Conservation (phyloP, 2,888 invertebrate species). For the Drosophila neotestacea region DNA sequence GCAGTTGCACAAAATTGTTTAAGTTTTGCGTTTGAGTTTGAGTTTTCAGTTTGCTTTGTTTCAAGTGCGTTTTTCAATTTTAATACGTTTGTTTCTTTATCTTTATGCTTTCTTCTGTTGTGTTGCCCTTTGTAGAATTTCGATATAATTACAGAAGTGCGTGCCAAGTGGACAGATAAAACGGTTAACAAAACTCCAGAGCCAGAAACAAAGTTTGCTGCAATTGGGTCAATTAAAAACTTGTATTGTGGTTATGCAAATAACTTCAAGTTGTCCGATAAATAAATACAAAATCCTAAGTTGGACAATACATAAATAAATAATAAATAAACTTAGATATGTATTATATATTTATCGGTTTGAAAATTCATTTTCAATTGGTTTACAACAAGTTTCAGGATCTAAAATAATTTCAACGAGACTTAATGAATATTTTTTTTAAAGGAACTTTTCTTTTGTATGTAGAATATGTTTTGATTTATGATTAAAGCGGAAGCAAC, state of each 20-base stretch:
- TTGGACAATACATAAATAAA: neutral
- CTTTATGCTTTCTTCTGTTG: neutral
- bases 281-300: neutral
- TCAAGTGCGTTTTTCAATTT: constrained; percentile 50
- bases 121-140: constrained; percentile 6
- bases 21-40: constrained; percentile 69
- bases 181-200: constrained; percentile 21
- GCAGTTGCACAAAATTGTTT: constrained; percentile 66
- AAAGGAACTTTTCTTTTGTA: too few relatives aligned
- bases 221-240: constrained; percentile 52
- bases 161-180: constrained; percentile 53
- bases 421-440: neutral
- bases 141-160: constrained; percentile 48
- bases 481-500: neutral
- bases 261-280: constrained; percentile 15
- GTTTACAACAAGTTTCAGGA: neutral
- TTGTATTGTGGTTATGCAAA: constrained; percentile 27
- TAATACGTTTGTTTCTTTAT: constrained; percentile 37
- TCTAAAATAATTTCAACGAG: neutral
- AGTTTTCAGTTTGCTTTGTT: constrained; percentile 66
- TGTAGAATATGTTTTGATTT: too few relatives aligned
- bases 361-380: neutral
- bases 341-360: neutral
- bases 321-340: neutral
- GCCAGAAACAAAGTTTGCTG: constrained; percentile 4